Base-by-base conservation (phyloP, 2,113 vertebrate species). In the Chaetodon auriga region DNA sequence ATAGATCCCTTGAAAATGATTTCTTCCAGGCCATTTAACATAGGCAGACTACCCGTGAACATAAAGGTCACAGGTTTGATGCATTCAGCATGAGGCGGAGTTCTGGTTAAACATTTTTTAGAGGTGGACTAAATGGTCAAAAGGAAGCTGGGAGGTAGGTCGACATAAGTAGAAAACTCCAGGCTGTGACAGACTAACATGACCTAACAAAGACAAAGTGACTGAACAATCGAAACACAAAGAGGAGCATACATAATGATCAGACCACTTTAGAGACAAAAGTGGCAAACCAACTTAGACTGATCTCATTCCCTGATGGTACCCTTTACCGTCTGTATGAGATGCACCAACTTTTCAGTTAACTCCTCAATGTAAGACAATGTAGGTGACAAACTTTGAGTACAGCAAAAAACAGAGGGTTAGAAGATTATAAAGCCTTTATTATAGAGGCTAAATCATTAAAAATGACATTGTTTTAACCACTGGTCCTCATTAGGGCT, bases 51-150 rank as follows among this genome's bases (percentile, higher is more conserved):
- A 16, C 0, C 8, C 23, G 0, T n/a, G 35, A 11, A 80, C 16
- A 36, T 41, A 65, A 78, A 76, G 81, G 83, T 86, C 81, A 65
- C 41, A 66, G 35, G 30, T 70, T 72, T 82, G 19, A 75, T 57
- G 23, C 21, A 65, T 75, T 71, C 43, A 45, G 66, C 55, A 49
- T 8, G 13, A 75, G 54, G 18, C 41, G 30, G 14, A 49, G 19
- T 13, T 25, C 1, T 16, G 23, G 19, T 15, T 16, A 71, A 45
- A 35, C 7, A 18, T 46, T 51, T 69, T 66, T 68, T 16, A 25
- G n/a, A 57, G 48, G 46, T 35, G 1, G 68, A 68, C 6, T 35
- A 35, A 54, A 70, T 18, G 18, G 58, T 35, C 23, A 19, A 46
- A 61, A 78, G 43, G 18, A 18, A 62, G 46, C 5, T 45, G 0